Conservation (phyloP, 2,113 vertebrate genomes). For the Colinus virginianus region DNA sequence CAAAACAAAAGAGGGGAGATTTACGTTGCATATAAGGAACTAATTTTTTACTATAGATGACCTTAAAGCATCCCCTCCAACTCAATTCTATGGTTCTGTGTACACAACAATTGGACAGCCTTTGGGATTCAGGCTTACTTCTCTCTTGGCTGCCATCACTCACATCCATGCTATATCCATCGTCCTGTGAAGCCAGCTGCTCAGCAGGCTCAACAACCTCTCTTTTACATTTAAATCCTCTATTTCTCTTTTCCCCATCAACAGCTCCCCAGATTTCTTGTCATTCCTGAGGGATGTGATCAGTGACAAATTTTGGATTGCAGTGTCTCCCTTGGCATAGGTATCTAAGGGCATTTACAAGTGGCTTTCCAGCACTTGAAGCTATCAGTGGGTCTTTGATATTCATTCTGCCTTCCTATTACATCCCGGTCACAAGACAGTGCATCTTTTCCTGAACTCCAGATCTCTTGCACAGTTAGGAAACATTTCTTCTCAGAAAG, state of each 20-base stretch:
- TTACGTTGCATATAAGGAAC: no score
- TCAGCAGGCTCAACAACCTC: not conserved
- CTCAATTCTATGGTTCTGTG: no score
- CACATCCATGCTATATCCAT: rapidly evolving
- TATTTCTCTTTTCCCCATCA: not conserved
- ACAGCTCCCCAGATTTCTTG: not conserved
- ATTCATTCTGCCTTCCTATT: not conserved
- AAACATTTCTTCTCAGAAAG: no score
- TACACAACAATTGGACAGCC: not conserved
- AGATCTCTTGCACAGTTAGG: not conserved
- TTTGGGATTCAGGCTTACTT: not conserved
- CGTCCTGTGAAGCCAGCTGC: not conserved
- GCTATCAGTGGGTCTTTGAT: not conserved
- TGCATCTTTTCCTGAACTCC: not conserved
- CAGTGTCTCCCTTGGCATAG: rapidly evolving
- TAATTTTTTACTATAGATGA: no score
- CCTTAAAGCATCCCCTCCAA: no score
- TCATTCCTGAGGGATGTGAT: not conserved
- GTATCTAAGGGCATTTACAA: not conserved
- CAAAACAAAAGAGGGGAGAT: no score
- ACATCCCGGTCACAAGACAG: not conserved
- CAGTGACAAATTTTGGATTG: not conserved
- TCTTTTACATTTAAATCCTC: not conserved
- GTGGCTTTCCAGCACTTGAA: not conserved
- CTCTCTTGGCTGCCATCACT: not conserved